Evolutionary conservation across 2,113 vertebrate species (phyloP).

Genomic region (Odocoileus hemionus): DNA sequence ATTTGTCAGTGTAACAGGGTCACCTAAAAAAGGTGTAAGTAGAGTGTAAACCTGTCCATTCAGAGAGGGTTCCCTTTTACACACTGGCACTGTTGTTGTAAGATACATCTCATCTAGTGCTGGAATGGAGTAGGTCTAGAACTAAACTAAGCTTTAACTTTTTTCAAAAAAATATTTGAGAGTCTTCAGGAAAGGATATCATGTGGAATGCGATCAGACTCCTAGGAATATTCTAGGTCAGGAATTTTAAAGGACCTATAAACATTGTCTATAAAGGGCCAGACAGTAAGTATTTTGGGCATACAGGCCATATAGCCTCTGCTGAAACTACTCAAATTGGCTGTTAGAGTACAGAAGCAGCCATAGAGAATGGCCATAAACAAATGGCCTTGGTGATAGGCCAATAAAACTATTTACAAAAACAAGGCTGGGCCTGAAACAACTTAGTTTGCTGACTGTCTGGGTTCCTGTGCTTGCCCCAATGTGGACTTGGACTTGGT

Average conservation of each 20-base stretch:
- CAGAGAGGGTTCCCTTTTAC: neutral
- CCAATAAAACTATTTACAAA: neutral
- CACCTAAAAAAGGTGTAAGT: neutral
- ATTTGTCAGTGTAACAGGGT: neutral
- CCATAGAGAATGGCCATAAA: neutral
- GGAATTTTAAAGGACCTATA: neutral
- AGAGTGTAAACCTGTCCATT: neutral
- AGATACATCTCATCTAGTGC: neutral
- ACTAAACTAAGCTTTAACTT: neutral
- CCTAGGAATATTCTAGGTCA: neutral
- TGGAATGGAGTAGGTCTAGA: neutral
- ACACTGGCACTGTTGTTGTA: neutral
- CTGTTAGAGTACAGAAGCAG: neutral
- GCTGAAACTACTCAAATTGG: neutral
- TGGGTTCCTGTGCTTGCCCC: neutral
- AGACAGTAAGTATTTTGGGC: neutral
- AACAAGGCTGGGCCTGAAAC: neutral
- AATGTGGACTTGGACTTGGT: neutral
- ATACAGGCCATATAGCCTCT: neutral
- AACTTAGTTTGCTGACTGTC: neutral
- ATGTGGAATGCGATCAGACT: neutral
- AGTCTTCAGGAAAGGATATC: neutral
- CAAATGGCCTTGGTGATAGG: neutral
- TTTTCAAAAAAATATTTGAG: neutral
- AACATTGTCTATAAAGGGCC: neutral